Evolutionary conservation across 1,140 invertebrate genomes (phyloP).

Genomic region (Thaumatotibia leucotreta): DNA sequence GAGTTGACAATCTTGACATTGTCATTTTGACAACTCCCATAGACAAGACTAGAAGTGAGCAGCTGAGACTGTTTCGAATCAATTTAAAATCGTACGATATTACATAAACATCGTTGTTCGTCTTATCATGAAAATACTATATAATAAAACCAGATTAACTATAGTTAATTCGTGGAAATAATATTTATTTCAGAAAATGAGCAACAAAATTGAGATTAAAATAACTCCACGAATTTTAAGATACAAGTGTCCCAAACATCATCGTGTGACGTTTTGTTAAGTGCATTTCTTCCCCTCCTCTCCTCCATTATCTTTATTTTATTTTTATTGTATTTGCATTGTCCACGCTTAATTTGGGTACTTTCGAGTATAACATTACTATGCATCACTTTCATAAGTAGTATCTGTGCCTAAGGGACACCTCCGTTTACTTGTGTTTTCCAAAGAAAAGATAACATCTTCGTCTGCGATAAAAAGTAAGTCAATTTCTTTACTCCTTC

Average conservation of each 20-base stretch:
- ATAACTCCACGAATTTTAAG: too few relatives aligned
- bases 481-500: slow-evolving; percentile 1
- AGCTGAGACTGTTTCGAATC: background rate
- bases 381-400: background rate
- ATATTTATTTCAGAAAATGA: too few relatives aligned
- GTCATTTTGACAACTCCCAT: background rate
- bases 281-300: background rate
- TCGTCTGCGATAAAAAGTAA: background rate
- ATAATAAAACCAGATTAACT: too few relatives aligned
- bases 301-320: slow-evolving; percentile 11
- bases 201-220: too few relatives aligned
- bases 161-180: too few relatives aligned
- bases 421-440: background rate
- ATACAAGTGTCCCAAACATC: background rate
- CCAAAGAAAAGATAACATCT: background rate
- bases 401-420: background rate
- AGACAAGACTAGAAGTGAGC: background rate
- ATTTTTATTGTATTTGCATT: background rate
- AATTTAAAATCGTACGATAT: background rate
- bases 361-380: background rate
- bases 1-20: background rate
- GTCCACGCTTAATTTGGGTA: background rate
- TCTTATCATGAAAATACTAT: too few relatives aligned
- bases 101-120: background rate
- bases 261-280: background rate